These are phyloP conservation scores for Megaceryle torquata DNA, from an alignment of 2,113 vertebrate species.

Conservation along the genomic window DNA sequence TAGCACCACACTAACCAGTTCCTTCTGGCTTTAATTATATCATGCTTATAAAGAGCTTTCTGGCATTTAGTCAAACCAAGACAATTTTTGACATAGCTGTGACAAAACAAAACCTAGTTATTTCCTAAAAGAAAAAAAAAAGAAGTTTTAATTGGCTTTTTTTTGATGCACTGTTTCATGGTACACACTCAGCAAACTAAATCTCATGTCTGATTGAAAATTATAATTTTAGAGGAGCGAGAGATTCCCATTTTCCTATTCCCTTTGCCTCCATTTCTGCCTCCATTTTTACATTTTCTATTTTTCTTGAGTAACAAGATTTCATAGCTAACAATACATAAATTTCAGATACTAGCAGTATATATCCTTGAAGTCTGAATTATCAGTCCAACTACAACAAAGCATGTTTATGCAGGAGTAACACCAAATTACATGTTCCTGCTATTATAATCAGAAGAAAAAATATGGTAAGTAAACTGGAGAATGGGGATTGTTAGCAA, in stretches of 20 bases:
- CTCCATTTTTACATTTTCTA: not conserved
- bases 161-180: not conserved
- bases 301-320: not conserved
- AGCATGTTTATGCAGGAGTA: not conserved
- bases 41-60: not conserved
- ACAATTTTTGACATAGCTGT: not conserved
- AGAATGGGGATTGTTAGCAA: not conserved
- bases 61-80: not conserved
- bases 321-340: not conserved
- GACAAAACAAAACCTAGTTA: not conserved
- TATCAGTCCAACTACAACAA: not conserved
- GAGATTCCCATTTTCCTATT: not conserved
- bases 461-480: not conserved
- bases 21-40: not conserved
- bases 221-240: not conserved
- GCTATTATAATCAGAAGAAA: not conserved
- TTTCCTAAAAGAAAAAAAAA: not conserved
- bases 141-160: not conserved
- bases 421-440: not conserved
- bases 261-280: not conserved
- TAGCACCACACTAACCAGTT: not conserved
- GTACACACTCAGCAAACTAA: not conserved
- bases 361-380: not conserved
- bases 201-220: not conserved
- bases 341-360: not conserved